A percentile compares a stretch with the other conserved stretches of the same genome.
These are phyloP conservation scores for Mellivora capensis DNA, from an alignment of 2,113 vertebrate species.

Conservation along the genomic window DNA sequence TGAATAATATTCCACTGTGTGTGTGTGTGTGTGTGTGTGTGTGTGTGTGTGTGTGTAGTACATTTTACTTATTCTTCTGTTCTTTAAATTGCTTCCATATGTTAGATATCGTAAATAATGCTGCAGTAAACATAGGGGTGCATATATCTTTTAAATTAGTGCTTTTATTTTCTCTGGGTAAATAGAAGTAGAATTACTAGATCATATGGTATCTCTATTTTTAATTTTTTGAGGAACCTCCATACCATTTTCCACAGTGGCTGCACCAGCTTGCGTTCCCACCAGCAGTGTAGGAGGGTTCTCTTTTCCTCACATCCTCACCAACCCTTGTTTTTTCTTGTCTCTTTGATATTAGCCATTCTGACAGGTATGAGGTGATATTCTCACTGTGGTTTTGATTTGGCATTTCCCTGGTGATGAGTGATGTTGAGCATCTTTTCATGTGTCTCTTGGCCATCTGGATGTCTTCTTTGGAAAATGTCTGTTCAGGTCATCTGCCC, in stretches of 20 bases:
- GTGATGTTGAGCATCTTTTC: not conserved
- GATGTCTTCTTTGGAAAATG: not conserved
- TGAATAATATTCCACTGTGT: not conserved
- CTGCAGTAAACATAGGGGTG: not conserved
- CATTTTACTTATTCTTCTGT: not conserved
- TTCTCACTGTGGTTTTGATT: not conserved
- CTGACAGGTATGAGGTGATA: not conserved
- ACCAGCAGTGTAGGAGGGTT: not conserved
- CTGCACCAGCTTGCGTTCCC: not conserved
- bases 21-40: not conserved
- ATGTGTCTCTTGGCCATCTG: not conserved
- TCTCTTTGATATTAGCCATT: not conserved
- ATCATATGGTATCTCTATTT: not conserved
- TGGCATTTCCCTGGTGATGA: not conserved
- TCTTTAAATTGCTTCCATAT: not conserved
- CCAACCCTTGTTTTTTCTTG: not conserved
- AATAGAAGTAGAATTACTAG: not conserved
- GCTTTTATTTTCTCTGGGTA: not conserved
- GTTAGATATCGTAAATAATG: not conserved
- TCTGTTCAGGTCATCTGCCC: not conserved
- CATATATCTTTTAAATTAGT: not conserved
- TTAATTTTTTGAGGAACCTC: not conserved
- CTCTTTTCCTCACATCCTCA: not conserved
- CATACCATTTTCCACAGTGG: not conserved
- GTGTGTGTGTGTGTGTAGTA: not conserved